A percentile compares a stretch with the other conserved stretches of the same genome.
These are phyloP conservation scores for Eumaeus atala DNA, from an alignment of 1,140 invertebrate genomes.

Conservation along the genomic window DNA sequence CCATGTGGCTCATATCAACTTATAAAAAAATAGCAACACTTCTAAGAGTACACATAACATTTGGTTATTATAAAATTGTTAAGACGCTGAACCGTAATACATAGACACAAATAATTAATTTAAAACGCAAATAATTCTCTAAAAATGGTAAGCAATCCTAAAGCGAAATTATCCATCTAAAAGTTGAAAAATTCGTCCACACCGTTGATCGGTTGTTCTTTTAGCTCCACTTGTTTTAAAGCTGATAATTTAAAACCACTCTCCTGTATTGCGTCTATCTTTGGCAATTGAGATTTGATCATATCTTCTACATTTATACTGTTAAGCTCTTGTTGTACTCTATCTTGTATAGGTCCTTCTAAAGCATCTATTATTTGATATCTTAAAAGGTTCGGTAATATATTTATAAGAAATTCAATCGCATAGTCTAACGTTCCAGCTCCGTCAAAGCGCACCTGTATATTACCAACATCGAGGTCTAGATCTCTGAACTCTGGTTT, in stretches of 20 bases:
- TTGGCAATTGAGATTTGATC: slow-evolving; percentile 79
- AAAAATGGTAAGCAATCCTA: no score
- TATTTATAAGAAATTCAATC: slow-evolving; percentile 84
- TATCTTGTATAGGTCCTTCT: slow-evolving; percentile 81
- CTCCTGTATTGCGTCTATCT: slow-evolving; percentile 76
- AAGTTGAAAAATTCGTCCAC: slow-evolving; percentile 2
- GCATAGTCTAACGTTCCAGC: slow-evolving; percentile 87
- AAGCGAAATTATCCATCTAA: neutral
- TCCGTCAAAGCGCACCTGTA: slow-evolving; percentile 84
- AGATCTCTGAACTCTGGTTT: slow-evolving; percentile 81
- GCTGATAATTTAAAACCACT: slow-evolving; percentile 33
- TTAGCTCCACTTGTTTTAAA: neutral
- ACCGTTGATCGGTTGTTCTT: neutral
- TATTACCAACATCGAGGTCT: slow-evolving; percentile 87
- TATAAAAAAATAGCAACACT: no score
- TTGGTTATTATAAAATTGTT: no score
- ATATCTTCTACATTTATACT: slow-evolving; percentile 82
- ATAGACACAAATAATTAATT: no score
- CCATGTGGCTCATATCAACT: no score
- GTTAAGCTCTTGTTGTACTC: slow-evolving; percentile 81
- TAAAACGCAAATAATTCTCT: no score
- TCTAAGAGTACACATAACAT: no score
- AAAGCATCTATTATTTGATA: slow-evolving; percentile 89
- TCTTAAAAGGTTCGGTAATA: slow-evolving; percentile 86
- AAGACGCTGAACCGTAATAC: no score